Evolutionary conservation across 2,888 invertebrate species (phyloP).

Genomic region (Plusia festucae): DNA sequence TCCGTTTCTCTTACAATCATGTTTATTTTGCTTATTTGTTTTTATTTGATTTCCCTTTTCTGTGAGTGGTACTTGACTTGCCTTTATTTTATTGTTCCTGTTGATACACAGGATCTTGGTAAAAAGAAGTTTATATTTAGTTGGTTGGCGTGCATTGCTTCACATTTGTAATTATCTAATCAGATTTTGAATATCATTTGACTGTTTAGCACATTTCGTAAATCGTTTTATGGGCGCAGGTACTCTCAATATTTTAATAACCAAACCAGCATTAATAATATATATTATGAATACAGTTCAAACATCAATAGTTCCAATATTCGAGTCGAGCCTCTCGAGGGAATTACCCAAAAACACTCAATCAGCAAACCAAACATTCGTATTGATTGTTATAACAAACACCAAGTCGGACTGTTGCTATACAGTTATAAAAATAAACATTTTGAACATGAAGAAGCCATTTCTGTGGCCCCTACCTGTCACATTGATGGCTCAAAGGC

Average conservation of each 20-base stretch:
- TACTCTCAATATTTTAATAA: background rate
- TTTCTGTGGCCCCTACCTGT: conserved; percentile 41
- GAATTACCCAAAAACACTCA: conserved; percentile 25
- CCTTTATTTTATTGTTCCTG: background rate
- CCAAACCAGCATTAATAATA: background rate
- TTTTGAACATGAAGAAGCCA: conserved; percentile 14
- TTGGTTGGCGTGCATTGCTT: background rate
- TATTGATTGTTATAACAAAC: conserved; percentile 33
- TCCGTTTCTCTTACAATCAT: conserved; percentile 1
- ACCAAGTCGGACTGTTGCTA: conserved; percentile 11
- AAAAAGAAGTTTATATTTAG: too few species aligned
- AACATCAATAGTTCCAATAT: conserved; percentile 17
- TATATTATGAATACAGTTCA: conserved; percentile 2
- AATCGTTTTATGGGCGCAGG: background rate
- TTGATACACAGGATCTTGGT: background rate
- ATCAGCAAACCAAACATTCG: conserved; percentile 35
- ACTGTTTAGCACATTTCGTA: background rate
- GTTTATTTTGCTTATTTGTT: conserved; percentile 3
- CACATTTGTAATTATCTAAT: background rate
- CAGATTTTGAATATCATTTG: background rate
- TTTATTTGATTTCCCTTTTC: background rate
- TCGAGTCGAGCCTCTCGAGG: conserved; percentile 15
- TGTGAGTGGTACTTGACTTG: background rate
- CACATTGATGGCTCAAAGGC: conserved; percentile 45
- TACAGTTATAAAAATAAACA: conserved; percentile 38